Evolutionary conservation across 2,797 vertebrate species (phyloP), one percentile per base, ranked within the genome.

Genomic region (Bufotes viridis): DNA sequence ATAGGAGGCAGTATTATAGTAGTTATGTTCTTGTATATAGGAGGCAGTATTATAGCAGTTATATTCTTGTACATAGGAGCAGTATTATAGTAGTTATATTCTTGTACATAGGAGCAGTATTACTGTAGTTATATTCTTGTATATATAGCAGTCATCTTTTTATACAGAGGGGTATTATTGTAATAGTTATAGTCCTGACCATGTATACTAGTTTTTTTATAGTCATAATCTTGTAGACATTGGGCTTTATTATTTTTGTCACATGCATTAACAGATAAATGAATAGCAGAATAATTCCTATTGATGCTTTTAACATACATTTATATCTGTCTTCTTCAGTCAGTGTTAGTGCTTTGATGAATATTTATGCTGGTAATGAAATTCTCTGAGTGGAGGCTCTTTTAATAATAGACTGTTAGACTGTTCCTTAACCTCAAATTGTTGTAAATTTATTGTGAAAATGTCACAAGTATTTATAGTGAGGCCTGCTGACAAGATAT

Each of bases 21-120:
- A 69, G 65, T 69, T 69, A 69, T 69, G 29, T 69, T 69, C 65
- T 29, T 69, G 65, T 69, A 26, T 7, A 69, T 69, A 69, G 65
- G 65, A 26, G 65, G 67, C 13, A 70, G 67, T 70, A 70, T 70
- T 70, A 70, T 70, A 70, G 67, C 17, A 70, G 67, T 70, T 70
- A 70, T 70, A 70, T 70, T 70, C 67, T 29, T 70, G 67, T 70
- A 70, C 17, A 70, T 70, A 70, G 67, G 67, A 7, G 67, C 12
- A 70, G 67, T 70, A 70, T 70, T 70, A 70, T 70, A 70, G 67
- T 70, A 70, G 67, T 70, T 70, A 70, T 70, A 70, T 70, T 70
- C 67, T 29, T 70, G 67, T 29, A 29, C 26, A 70, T 70, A 29
- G 67, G 67, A 29, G n/a, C 13, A 70, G 67, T 70, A 70, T 70